Base-by-base conservation (phyloP, 2,888 invertebrate genomes). In the Caenorhabditis sp. region DNA sequence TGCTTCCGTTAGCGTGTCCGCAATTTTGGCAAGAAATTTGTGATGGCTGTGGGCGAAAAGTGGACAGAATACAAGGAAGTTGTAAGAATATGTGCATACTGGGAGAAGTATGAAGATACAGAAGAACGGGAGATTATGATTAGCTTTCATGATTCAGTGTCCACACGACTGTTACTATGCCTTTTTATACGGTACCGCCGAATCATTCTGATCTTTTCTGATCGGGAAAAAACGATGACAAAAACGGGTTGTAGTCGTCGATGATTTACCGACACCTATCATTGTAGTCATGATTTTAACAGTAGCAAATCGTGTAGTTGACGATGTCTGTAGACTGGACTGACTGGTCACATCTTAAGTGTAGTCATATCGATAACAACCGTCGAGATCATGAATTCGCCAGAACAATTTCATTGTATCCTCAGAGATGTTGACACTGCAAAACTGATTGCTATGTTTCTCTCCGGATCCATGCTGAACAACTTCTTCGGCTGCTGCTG, bases 41-140 rank as follows among this genome's bases (percentile, higher is more conserved):
- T 74, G 61, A 61, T 80, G 80, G 47, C 80, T 80, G 68, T 74
- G 74, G 22, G 68, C 80, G 47, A 66, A 74, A 8, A 80, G 24
- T 12, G 76, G 76, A 14, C 76, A 70, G 16, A 28, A 70, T 16
- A 70, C 70, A 3, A 70, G 58, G 19, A 19, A 70, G 28, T 70
- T 70, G 12, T 41, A 26, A 19, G 38, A 63, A 24, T 26, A 26
- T 26, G 24, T 54, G 26, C 6, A 19, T 12, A 47, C n/a, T 19
- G 47, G 47, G 19, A 47, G 19, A n/a, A 19, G 6, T 7, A 19
- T 7, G 19, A 47, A 19, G 19, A n/a, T 19, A 2, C 5, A 47
- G 19, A 47, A 47, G 47, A 47, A 19, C 7, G 19, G 4, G 2
- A 19, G 4, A 47, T 47, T 2, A 7, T 38, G 38, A 38, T 38